Evolutionary conservation across 2,888 invertebrate species (phyloP), one percentile per base, ranked within the genome.

Genomic region (Limulus polyphemus): DNA sequence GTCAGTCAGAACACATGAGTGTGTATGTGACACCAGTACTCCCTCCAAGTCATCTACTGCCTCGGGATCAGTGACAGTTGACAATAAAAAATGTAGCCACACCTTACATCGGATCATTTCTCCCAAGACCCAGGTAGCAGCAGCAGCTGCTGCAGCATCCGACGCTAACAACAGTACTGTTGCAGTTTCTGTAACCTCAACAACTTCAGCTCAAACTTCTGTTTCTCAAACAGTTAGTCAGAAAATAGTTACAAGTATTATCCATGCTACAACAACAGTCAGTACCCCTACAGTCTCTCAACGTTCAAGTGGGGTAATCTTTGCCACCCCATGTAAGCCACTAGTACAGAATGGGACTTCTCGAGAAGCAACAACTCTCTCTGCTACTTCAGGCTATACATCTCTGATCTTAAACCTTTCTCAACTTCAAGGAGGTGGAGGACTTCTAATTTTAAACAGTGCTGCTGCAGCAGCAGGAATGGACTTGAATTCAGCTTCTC

Each of bases 391-490:
- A 32, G 32, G 32, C 47, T 70, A 73, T 50, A 71, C 74, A 16
- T 75, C 75, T 13, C 77, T 88, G 73, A 86, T 91, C 67, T 81
- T 91, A 71, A 90, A 89, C 73, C 80, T 91, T 69, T 88, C 89
- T 65, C 90, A 86, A 75, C 85, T 90, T 59, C 90, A 89, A 80
- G 74, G 74, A 59, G 87, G 88, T 52, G 85, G 87, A 51, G 86
- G 87, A 64, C 82, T 90, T 58, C 80, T 90, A 59, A 90, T 90
- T 72, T 80, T 90, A 49, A 90, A 89, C 74, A 86, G 86, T 71
- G 68, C 77, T 71, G 58, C 77, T 72, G 32, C 32, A 32, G 32
- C 32, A 32, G 75, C 79, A 79, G 64, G 76, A 74, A 10, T 75
- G 79, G 73, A 67, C 14, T 58, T 67, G n/a, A 60, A 66, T 16